Evolutionary conservation across 2,888 invertebrate genomes (phyloP).

Genomic region (Tineola bisselliella): DNA sequence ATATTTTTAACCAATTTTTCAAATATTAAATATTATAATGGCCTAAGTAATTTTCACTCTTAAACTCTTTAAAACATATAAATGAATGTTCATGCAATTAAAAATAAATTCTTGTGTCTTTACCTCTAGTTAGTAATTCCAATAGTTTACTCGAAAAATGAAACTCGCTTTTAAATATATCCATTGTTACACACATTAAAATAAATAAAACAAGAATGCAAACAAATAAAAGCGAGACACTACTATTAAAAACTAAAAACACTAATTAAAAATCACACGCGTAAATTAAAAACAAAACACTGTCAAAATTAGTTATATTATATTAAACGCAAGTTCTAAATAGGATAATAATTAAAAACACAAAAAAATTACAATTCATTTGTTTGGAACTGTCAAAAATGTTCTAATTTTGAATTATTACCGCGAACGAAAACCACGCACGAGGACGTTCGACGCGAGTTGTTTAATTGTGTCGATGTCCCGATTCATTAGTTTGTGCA

Average conservation of each 20-base stretch:
- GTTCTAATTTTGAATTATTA: background rate
- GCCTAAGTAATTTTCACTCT: too few species aligned
- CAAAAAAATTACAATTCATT: background rate
- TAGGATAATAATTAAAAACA: too few species aligned
- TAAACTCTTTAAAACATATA: too few species aligned
- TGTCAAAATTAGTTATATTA: background rate
- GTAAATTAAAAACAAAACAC: background rate
- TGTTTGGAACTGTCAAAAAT: background rate
- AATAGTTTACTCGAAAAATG: slow-evolving; percentile 58
- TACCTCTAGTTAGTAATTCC: slow-evolving; percentile 57
- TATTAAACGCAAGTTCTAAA: too few species aligned
- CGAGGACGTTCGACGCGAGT: slow-evolving; percentile 44
- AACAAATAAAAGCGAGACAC: too few species aligned
- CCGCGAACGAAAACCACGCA: slow-evolving; percentile 31
- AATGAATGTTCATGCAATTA: background rate
- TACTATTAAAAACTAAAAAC: background rate
- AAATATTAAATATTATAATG: too few species aligned
- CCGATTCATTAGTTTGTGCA: slow-evolving; percentile 66
- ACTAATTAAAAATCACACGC: background rate
- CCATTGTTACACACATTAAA: slow-evolving; percentile 3
- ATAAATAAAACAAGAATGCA: too few species aligned
- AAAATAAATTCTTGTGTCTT: background rate
- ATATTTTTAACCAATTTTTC: too few species aligned
- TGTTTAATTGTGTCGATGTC: slow-evolving; percentile 60
- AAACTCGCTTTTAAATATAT: slow-evolving; percentile 50